Percentiles rank a stretch among this genome's conserved stretches.
These are phyloP conservation scores for Coluber constrictor DNA, from an alignment of 2,797 vertebrate genomes.

Conservation along the genomic window DNA sequence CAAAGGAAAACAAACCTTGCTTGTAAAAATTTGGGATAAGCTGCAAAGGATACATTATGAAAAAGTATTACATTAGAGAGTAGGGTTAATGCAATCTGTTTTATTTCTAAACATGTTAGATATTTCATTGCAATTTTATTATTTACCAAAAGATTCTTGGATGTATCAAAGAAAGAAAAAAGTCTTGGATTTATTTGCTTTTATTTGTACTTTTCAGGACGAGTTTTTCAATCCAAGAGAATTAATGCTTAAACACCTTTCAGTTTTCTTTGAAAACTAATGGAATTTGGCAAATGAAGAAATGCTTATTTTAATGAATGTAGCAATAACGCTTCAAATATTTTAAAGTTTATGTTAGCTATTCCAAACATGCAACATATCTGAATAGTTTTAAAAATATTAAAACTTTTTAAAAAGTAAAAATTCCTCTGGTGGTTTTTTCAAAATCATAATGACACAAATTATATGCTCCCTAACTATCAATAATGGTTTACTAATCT, in stretches of 20 bases:
- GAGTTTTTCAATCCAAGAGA: background rate
- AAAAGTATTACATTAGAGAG: conserved; percentile 37
- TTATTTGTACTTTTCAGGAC: conserved; percentile 43
- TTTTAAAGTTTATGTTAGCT: background rate
- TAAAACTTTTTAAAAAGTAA: background rate
- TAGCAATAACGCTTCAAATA: background rate
- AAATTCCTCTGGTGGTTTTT: background rate
- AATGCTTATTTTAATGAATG: conserved; percentile 31
- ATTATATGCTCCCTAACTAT: background rate
- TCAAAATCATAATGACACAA: background rate
- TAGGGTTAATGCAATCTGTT: conserved; percentile 52
- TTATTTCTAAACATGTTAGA: conserved; percentile 42
- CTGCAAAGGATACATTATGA: conserved; percentile 55
- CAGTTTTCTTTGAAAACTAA: conserved; percentile 24
- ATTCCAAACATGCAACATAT: background rate
- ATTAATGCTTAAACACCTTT: conserved; percentile 10
- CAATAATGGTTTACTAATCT: background rate
- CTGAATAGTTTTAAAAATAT: background rate
- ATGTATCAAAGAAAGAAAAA: conserved; percentile 48
- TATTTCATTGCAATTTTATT: conserved; percentile 36
- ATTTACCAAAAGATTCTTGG: conserved; percentile 44
- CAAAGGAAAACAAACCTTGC: conserved; percentile 40
- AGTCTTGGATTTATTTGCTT: conserved; percentile 36
- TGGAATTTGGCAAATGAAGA: conserved; percentile 40
- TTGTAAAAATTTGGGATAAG: conserved; percentile 56